phyloP scores from a whole-genome alignment of 2,797 vertebrate genomes.

The Discoglossus pictus region DNA sequence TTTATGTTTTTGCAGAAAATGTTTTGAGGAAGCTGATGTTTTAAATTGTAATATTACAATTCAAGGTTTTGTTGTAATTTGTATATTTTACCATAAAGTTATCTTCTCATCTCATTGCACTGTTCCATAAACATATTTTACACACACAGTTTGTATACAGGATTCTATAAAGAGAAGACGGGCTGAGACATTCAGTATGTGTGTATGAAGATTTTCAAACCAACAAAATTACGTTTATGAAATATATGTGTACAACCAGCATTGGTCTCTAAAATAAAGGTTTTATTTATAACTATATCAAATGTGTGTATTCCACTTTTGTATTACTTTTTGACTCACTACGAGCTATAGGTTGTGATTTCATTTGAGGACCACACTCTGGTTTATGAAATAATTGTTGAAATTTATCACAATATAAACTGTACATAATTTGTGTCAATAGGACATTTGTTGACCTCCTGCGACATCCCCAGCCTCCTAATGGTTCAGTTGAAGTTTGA shows the following conservation, averaged over 20 bases:
- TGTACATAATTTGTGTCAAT: no score
- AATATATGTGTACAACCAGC: constrained; percentile 20
- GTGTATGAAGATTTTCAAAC: constrained; percentile 12
- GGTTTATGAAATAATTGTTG: no score
- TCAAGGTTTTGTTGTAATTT: constrained; percentile 8
- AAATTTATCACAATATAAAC: no score
- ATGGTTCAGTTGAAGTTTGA: no score
- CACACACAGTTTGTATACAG: constrained; percentile 12
- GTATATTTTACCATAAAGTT: constrained; percentile 12
- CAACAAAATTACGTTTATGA: constrained; percentile 13
- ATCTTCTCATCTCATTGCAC: constrained; percentile 10
- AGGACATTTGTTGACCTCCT: no score
- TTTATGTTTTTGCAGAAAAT: background rate
- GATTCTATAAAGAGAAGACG: constrained; percentile 1
- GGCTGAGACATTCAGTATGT: background rate
- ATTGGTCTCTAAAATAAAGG: constrained; percentile 37
- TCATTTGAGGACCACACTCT: no score
- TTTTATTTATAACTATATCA: constrained; percentile 26
- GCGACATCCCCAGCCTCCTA: no score
- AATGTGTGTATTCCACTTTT: constrained; percentile 3
- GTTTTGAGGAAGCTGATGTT: background rate
- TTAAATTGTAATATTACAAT: background rate
- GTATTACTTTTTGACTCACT: no score
- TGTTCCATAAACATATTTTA: constrained; percentile 3
- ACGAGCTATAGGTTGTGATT: no score